phyloP scores from a whole-genome alignment of 2,888 invertebrate genomes.

The Lapara coniferarum region DNA sequence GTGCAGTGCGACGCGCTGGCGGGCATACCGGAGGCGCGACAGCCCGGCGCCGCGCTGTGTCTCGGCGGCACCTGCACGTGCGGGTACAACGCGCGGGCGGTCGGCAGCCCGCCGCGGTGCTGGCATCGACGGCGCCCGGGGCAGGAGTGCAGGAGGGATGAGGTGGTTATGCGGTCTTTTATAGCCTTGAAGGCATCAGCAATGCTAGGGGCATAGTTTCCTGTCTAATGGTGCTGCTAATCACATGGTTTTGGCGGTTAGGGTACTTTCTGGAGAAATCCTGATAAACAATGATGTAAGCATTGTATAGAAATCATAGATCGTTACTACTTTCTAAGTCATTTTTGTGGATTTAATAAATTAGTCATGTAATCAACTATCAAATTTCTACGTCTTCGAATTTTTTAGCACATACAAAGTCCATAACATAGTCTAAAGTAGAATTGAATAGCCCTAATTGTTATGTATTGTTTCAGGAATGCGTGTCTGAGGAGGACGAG shows the following conservation, averaged over 20 bases:
- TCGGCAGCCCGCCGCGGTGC: slow-evolving; percentile 62
- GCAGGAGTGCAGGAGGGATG: slow-evolving; percentile 68
- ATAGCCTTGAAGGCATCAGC: neutral
- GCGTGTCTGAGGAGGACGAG: slow-evolving; percentile 75
- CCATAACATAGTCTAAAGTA: no score
- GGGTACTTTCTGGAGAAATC: no score
- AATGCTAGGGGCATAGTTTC: no score
- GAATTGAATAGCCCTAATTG: neutral
- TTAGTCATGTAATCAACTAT: no score
- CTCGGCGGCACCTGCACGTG: slow-evolving; percentile 69
- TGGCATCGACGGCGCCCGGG: slow-evolving; percentile 69
- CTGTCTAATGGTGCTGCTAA: no score
- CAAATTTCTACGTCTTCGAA: no score
- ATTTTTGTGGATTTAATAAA: no score
- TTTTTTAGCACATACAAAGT: no score
- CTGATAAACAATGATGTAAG: no score
- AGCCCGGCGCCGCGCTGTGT: slow-evolving; percentile 69
- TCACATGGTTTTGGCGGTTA: no score
- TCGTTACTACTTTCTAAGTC: no score
- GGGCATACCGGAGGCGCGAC: slow-evolving; percentile 56
- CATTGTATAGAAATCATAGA: no score
- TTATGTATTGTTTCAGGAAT: slow-evolving; percentile 60
- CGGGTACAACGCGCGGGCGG: slow-evolving; percentile 62
- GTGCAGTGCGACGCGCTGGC: slow-evolving; percentile 71
- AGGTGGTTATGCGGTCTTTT: slow-evolving; percentile 54